phyloP scores from a whole-genome alignment of 2,797 vertebrate genomes.

The Apogon talboti region DNA sequence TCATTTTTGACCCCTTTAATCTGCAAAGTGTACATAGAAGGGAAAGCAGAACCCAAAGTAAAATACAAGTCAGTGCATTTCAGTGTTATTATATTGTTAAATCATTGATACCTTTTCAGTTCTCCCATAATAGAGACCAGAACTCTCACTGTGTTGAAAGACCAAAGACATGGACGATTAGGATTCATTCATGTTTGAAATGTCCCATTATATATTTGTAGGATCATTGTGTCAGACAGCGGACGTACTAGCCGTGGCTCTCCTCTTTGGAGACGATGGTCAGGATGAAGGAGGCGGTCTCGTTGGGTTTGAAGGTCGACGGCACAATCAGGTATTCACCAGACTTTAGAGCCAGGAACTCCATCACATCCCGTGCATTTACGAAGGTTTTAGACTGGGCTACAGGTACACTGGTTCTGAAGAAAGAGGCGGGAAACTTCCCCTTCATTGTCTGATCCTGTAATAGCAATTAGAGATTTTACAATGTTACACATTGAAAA shows the following conservation, averaged over 20 bases:
- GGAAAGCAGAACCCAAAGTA: background rate
- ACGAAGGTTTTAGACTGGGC: slow-evolving; percentile 33
- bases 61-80: background rate
- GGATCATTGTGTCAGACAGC: background rate
- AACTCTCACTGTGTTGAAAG: slow-evolving; percentile 61
- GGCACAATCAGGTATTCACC: slow-evolving; percentile 81
- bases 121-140: background rate
- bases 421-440: slow-evolving; percentile 74
- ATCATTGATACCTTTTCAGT: slow-evolving; percentile 36
- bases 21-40: slow-evolving; percentile 17
- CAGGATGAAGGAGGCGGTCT: slow-evolving; percentile 72
- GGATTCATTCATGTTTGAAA: background rate
- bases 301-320: slow-evolving; percentile 52
- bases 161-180: slow-evolving; percentile 1
- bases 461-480: background rate
- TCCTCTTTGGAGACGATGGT: slow-evolving; percentile 72
- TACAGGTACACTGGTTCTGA: slow-evolving; percentile 35
- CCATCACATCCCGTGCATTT: slow-evolving; percentile 70
- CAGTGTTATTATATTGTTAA: background rate
- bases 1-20: background rate
- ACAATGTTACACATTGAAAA: background rate
- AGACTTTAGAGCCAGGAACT: slow-evolving; percentile 60
- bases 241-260: slow-evolving; percentile 60
- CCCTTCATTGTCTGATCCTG: slow-evolving; percentile 54
- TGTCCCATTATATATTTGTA: background rate